Evolutionary conservation across 2,113 vertebrate species (phyloP).

Genomic region (Penelope pileata): DNA sequence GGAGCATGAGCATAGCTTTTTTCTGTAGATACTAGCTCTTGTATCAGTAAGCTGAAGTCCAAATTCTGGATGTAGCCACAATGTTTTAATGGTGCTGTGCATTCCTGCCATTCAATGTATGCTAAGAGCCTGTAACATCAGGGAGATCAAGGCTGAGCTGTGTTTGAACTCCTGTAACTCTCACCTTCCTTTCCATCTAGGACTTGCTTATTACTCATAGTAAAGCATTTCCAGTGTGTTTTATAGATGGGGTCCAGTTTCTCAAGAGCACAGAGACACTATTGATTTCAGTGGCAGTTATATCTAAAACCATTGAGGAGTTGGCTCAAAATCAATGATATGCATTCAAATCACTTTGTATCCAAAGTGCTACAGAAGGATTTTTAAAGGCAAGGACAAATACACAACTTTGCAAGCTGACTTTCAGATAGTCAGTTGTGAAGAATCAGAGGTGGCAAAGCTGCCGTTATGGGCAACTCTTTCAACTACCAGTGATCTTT

Average conservation of each 20-base stretch:
- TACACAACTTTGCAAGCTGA: background rate
- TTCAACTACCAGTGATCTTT: background rate
- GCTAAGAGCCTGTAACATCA: background rate
- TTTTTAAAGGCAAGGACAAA: background rate
- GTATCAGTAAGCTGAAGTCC: background rate
- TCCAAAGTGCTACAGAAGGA: background rate
- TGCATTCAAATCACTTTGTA: background rate
- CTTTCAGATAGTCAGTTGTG: background rate
- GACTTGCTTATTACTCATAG: background rate
- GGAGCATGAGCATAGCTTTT: background rate
- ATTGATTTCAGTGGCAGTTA: background rate
- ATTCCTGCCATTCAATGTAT: background rate
- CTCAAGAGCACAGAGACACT: background rate
- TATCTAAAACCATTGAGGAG: background rate
- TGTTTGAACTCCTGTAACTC: background rate
- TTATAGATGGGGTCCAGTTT: background rate
- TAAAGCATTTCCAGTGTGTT: background rate
- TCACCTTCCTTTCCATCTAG: background rate
- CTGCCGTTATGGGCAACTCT: background rate
- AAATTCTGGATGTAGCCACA: background rate
- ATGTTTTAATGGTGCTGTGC: background rate
- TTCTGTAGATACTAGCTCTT: background rate
- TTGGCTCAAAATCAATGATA: background rate
- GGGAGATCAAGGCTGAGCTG: background rate
- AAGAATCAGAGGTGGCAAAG: background rate